Percentiles rank a stretch among this genome's conserved stretches.
Conservation (phyloP, 2,888 invertebrate species). For the Diplolepis rosae region DNA sequence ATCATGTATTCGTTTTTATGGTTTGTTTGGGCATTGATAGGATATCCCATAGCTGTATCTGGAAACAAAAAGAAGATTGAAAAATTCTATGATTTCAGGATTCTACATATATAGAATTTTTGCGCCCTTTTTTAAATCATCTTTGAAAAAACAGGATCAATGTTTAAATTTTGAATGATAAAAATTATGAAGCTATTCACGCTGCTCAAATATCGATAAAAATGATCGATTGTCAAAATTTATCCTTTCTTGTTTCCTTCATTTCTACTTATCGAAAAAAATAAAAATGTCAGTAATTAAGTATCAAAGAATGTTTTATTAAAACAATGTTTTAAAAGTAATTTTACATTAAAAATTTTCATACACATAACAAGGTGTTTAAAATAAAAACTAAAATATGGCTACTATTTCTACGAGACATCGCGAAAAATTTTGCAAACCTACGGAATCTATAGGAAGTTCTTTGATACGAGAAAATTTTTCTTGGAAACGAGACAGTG, state of each 20-base stretch:
- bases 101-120: too few species aligned
- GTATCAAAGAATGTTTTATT: background rate
- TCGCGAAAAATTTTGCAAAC: background rate
- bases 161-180: too few species aligned
- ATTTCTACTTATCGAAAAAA: background rate
- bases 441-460: conserved; percentile 14
- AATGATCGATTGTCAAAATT: background rate
- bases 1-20: conserved; percentile 69
- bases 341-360: too few species aligned
- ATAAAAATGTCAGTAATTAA: background rate
- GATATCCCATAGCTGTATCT: conserved; percentile 73
- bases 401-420: background rate
- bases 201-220: background rate
- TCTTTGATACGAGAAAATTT: background rate
- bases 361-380: too few species aligned
- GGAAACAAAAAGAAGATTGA: conserved; percentile 47
- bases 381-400: background rate
- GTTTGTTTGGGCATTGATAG: conserved; percentile 70
- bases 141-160: too few species aligned
- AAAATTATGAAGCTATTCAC: too few species aligned
- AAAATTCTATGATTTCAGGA: too few species aligned
- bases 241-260: background rate
- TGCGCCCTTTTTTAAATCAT: too few species aligned
- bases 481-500: background rate
- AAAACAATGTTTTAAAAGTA: background rate